Base-by-base conservation (phyloP, 2,888 invertebrate genomes). In the Agrotis clavis region DNA sequence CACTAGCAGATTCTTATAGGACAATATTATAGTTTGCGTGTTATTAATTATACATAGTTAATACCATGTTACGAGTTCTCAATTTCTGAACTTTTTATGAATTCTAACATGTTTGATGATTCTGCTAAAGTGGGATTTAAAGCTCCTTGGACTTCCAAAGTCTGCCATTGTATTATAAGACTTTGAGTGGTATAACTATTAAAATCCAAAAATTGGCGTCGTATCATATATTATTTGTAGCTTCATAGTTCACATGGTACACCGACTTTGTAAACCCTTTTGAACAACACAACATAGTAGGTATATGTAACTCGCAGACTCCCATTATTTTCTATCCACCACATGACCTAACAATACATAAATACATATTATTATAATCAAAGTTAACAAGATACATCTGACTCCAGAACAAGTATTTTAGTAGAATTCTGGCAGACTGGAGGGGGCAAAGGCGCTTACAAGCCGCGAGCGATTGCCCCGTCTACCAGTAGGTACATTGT, bases 401-500 rank as follows among this genome's bases (percentile, higher is more conserved):
- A 69, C 79, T 63, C 62, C 77, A 82, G 81, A 83, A 83, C 82
- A 86, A 81, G 83, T 82, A 88, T 88, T 90, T 90, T 86, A 88
- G 83, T 78, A 75, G 80, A 86, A 84, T 86, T 87, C 84, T 85
- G 82, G 79, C 66, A 74, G 84, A 74, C 74, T 72, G 65, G 62
- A 51, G 74, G 84, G 71, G 86, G 89, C 75, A 91, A 91, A 92
- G 92, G 90, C 87, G 92, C 93, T 93, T 93, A 93, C 90, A 90
- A 88, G 91, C 90, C 90, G 89, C 90, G 90, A 91, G 92, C 94
- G 93, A 93, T 94, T 92, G 93, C 91, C 89, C 86, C 89, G 91
- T 88, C 90, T 88, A 86, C 84, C 87, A 86, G 90, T 91, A 90
- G 91, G 91, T 92, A 93, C 92, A 95, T 94, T 94, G 94, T 93